These are phyloP conservation scores for Podarcis lilfordi DNA, from an alignment of 2,797 vertebrate species.

Conservation along the genomic window DNA sequence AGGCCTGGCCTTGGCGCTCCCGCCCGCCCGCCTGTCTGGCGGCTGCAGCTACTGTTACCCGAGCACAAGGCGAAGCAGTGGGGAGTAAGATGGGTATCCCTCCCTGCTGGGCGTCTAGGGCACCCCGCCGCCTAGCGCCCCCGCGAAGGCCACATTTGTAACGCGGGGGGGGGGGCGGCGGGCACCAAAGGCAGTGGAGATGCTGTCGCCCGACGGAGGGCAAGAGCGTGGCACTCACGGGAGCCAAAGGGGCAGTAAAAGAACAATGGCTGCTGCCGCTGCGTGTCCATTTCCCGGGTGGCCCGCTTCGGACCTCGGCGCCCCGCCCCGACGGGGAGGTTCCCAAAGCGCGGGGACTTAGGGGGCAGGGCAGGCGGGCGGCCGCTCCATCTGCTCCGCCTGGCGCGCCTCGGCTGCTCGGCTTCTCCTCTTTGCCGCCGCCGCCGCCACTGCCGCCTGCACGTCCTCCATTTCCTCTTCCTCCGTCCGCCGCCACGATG, in stretches of 20 bases:
- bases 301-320: background rate
- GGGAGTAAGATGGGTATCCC: background rate
- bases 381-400: background rate
- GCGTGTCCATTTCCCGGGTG: too few species aligned
- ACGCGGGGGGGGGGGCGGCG: background rate
- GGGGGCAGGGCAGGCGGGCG: background rate
- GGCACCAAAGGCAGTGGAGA: too few species aligned
- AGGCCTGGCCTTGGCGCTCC: background rate
- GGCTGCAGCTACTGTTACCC: background rate
- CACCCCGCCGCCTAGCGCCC: too few species aligned
- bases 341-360: background rate
- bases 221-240: background rate
- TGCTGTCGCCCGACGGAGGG: background rate
- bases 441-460: background rate
- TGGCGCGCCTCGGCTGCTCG: background rate
- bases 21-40: background rate
- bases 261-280: background rate
- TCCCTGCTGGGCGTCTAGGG: background rate
- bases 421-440: too few species aligned
- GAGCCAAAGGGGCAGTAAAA: background rate
- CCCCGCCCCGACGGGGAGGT: background rate
- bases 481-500: slow-evolving; percentile 81
- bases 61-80: background rate
- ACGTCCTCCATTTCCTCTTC: slow-evolving; percentile 74
- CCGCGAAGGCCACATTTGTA: too few species aligned